Conservation (phyloP, 2,113 vertebrate species). For the Peromyscus leucopus region DNA sequence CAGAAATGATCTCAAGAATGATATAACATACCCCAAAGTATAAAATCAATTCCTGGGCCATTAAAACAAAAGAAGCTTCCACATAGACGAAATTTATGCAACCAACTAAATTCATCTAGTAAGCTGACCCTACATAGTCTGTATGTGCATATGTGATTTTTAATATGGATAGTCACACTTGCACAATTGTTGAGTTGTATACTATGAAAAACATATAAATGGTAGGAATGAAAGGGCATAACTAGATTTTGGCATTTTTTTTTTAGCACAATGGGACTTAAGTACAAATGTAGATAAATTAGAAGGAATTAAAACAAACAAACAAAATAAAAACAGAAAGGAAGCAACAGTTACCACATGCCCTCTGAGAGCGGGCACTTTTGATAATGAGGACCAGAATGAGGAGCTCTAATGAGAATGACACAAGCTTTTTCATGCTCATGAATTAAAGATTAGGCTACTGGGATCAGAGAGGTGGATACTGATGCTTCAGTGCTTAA, state of each 20-base stretch:
- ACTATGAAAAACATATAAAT: not conserved
- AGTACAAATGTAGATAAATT: not conserved
- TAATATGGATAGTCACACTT: not conserved
- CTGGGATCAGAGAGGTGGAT: not conserved
- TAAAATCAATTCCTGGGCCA: not conserved
- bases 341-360: accelerated
- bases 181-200: not conserved
- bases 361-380: not conserved
- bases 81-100: not conserved
- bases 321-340: not conserved
- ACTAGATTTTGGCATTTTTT: not conserved
- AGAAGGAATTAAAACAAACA: not conserved
- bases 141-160: not conserved
- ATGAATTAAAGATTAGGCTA: not conserved
- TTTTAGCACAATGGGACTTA: not conserved
- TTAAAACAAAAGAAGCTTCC: not conserved
- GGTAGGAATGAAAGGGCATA: not conserved
- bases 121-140: not conserved
- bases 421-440: too few species aligned
- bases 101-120: not conserved
- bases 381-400: not conserved
- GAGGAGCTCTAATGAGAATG: accelerated
- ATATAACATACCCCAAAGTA: not conserved
- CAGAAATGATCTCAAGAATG: not conserved
- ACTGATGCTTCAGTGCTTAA: not conserved